phyloP scores from a whole-genome alignment of 2,113 vertebrate species.

The Hydropotes inermis region DNA sequence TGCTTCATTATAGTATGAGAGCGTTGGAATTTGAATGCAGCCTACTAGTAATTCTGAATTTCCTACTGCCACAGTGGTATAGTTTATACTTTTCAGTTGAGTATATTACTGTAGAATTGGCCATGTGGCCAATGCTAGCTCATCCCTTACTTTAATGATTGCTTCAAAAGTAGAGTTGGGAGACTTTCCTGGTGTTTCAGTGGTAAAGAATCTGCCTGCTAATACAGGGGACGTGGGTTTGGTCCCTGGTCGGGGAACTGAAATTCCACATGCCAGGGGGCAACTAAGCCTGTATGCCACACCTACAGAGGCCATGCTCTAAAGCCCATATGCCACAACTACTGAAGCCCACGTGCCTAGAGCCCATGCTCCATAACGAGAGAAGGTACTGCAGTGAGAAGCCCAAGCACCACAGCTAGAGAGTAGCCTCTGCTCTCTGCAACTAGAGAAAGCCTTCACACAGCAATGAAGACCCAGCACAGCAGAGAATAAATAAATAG shows the following conservation, averaged over 20 bases:
- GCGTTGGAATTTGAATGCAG: neutral
- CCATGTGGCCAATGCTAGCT: neutral
- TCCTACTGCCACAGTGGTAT: neutral
- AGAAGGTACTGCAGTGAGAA: neutral
- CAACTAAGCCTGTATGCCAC: neutral
- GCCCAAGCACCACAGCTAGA: neutral
- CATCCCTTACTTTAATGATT: neutral
- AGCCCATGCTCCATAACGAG: neutral
- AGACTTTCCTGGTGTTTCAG: neutral
- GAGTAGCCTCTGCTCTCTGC: neutral
- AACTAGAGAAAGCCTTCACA: neutral
- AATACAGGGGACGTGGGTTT: neutral
- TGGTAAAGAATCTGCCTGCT: neutral
- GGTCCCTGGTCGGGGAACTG: neutral
- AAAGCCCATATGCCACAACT: neutral
- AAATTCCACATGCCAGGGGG: neutral
- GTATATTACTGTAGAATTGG: neutral
- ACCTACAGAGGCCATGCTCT: neutral
- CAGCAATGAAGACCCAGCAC: neutral
- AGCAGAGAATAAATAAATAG: neutral
- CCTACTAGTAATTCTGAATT: neutral
- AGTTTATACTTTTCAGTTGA: neutral
- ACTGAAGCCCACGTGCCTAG: neutral
- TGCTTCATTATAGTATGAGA: neutral
- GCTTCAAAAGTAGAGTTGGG: neutral